Conservation (phyloP, 2,797 vertebrate genomes). For the Hapalemur alaotrensis region DNA sequence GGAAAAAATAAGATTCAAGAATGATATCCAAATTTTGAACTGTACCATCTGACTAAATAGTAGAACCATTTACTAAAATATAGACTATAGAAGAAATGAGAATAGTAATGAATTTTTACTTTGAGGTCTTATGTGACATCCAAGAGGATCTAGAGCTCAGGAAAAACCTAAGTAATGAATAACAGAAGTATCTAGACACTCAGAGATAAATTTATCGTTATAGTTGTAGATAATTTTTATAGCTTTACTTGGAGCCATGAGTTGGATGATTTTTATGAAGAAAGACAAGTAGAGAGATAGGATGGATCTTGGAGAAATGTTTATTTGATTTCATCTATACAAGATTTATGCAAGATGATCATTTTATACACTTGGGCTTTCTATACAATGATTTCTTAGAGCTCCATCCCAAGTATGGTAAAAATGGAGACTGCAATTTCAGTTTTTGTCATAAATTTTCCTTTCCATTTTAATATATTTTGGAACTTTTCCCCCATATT, state of each 20-base stretch:
- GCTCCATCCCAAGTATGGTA: neutral
- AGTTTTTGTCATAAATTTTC: neutral
- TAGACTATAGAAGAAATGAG: neutral
- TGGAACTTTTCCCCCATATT: neutral
- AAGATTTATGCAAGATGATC: neutral
- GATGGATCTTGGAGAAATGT: neutral
- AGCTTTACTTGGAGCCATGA: neutral
- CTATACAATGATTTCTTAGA: neutral
- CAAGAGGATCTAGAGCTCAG: neutral
- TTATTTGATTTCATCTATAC: neutral
- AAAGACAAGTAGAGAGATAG: neutral
- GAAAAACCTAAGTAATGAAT: neutral
- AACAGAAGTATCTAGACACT: neutral
- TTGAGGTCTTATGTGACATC: neutral
- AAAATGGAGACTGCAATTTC: neutral
- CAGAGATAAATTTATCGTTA: neutral
- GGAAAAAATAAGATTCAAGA: neutral
- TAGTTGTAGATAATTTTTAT: neutral
- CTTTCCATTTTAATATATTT: neutral
- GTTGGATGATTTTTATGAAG: neutral
- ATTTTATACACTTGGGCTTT: neutral
- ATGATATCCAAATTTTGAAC: neutral
- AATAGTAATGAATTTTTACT: neutral
- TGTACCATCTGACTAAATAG: accelerated
- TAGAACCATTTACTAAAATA: neutral